phyloP scores from a whole-genome alignment of 37 sponge, comb jelly and placozoan species.

The Amphimedon queenslandica region DNA sequence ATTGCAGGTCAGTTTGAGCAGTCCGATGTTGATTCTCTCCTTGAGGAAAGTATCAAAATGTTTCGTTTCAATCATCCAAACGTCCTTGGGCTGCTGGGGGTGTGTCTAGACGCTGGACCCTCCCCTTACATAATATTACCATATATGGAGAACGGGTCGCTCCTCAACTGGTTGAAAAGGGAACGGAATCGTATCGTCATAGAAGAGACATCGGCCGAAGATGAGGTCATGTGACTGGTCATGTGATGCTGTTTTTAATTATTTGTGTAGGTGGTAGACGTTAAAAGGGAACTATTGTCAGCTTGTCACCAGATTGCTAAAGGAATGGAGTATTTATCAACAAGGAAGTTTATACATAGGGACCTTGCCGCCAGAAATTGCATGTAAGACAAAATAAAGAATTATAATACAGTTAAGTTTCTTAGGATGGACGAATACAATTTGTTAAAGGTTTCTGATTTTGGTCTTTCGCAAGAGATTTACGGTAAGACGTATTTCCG shows the following conservation, averaged over 20 bases:
- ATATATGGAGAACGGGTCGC: constrained; percentile 18
- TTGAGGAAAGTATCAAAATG: constrained; percentile 13
- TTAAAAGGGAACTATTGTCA: constrained; percentile 1
- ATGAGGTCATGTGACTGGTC: not conserved
- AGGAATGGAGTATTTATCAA: not conserved
- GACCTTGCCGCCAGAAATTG: constrained; percentile 5
- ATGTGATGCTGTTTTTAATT: too few species aligned
- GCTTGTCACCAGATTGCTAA: constrained; percentile 2
- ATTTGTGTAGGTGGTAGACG: too few species aligned
- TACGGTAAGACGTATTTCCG: not conserved
- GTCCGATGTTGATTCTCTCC: not conserved
- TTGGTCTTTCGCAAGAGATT: constrained; percentile 3
- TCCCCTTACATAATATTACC: constrained; percentile 28
- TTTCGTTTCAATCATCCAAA: constrained; percentile 7
- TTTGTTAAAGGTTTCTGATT: constrained; percentile 6
- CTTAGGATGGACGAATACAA: not conserved
- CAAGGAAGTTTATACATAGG: not conserved
- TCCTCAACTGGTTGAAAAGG: constrained; percentile 8
- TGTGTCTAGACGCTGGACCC: constrained; percentile 1
- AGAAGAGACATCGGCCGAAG: not conserved
- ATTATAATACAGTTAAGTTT: too few species aligned
- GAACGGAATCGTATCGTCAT: not conserved
- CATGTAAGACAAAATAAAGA: not conserved
- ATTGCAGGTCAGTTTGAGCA: not conserved
- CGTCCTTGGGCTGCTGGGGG: constrained; percentile 19